Percentiles rank a stretch among this genome's conserved stretches.
Conservation (phyloP, 2,888 invertebrate genomes). For the Caenorhabditis japonica region DNA sequence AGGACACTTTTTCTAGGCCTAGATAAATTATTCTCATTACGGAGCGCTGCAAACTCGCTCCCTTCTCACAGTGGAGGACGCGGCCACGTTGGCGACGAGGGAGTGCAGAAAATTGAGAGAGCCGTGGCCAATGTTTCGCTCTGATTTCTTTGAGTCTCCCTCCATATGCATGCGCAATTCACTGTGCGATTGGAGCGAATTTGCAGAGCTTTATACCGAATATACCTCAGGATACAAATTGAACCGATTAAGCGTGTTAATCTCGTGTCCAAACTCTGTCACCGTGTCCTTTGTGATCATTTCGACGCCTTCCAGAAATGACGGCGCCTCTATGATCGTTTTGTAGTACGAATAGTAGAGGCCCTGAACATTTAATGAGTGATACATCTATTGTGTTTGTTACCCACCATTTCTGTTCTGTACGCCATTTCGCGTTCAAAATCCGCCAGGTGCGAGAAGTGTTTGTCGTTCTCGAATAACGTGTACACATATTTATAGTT, state of each 20-base stretch:
- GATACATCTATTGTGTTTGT: too few species aligned
- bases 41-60: too few species aligned
- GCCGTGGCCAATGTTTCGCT: too few species aligned
- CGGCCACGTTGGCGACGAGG: too few species aligned
- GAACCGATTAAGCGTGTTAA: slow-evolving; percentile 87
- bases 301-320: slow-evolving; percentile 82
- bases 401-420: slow-evolving; percentile 86
- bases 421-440: slow-evolving; percentile 89
- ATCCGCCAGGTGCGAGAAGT: slow-evolving; percentile 87
- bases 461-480: slow-evolving; percentile 87
- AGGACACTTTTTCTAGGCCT: too few species aligned
- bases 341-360: slow-evolving; percentile 92
- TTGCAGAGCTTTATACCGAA: slow-evolving; percentile 53
- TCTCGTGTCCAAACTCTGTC: slow-evolving; percentile 87
- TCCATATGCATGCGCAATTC: too few species aligned
- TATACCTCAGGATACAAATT: slow-evolving; percentile 88
- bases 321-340: slow-evolving; percentile 83
- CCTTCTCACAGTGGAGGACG: too few species aligned
- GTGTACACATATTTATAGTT: slow-evolving; percentile 67
- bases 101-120: too few species aligned
- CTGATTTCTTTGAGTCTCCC: too few species aligned
- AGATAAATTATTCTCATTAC: too few species aligned
- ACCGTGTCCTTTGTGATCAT: slow-evolving; percentile 83
- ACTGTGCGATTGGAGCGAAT: too few species aligned
- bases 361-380: too few species aligned